phyloP scores from a whole-genome alignment of 2,113 vertebrate genomes.

The Hemichromis elongatus region DNA sequence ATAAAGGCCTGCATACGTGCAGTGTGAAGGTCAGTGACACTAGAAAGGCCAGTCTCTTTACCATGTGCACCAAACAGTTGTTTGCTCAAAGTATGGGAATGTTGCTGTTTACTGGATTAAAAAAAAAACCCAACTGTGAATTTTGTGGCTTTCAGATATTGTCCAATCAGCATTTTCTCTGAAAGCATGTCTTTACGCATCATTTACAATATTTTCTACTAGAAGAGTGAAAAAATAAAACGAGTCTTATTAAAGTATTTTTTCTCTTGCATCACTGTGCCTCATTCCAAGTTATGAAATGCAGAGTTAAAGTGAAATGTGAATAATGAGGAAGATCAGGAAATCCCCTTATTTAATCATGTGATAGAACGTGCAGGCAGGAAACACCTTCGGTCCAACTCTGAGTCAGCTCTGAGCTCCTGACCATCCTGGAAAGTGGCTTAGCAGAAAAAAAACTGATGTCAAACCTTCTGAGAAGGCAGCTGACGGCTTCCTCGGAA shows the following conservation, averaged over 20 bases:
- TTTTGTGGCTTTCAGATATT: not conserved
- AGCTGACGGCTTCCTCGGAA: not conserved
- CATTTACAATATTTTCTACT: accelerated
- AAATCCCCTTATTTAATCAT: not conserved
- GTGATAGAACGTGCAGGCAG: not conserved
- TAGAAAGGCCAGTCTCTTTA: not conserved
- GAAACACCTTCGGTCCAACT: not conserved
- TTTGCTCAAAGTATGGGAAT: not conserved
- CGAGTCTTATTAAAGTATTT: not conserved
- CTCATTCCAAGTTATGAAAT: not conserved
- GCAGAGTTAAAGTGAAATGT: not conserved
- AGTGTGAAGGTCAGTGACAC: not conserved
- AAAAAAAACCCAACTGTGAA: not conserved
- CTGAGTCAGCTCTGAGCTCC: not conserved
- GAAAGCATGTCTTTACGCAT: not conserved
- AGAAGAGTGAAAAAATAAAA: not conserved
- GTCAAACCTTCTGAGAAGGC: not conserved
- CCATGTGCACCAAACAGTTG: not conserved
- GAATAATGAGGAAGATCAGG: not conserved
- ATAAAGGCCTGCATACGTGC: not conserved
- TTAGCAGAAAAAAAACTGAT: not conserved
- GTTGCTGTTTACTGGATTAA: too few relatives aligned
- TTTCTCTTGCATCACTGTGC: not conserved
- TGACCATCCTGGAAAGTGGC: not conserved
- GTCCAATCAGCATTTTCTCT: not conserved